These are phyloP conservation scores for Pararge aegeria DNA, from an alignment of 1,140 invertebrate species.

Conservation along the genomic window DNA sequence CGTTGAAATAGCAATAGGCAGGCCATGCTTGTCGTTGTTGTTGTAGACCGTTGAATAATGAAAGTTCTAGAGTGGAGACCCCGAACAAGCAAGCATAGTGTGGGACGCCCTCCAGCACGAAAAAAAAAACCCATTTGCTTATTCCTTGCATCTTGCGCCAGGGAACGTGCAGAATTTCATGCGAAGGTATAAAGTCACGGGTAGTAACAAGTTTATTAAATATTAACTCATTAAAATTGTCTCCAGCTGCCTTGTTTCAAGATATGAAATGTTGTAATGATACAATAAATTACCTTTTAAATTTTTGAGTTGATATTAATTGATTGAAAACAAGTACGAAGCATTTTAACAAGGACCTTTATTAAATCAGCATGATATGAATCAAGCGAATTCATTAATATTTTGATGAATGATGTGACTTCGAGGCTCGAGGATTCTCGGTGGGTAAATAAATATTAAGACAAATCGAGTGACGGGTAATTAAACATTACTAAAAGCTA, in stretches of 20 bases:
- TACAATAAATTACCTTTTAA: constrained; percentile 10
- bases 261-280: constrained; percentile 19
- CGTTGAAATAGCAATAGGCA: no score
- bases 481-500: not conserved
- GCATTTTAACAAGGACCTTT: constrained; percentile 9
- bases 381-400: constrained; percentile 10
- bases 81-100: no score
- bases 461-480: not conserved
- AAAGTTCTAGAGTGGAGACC: no score
- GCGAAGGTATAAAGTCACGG: no score
- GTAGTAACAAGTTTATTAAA: not conserved
- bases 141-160: no score
- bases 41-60: no score
- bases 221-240: constrained; percentile 14
- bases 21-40: no score
- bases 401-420: constrained; percentile 7
- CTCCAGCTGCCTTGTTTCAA: not conserved
- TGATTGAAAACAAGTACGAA: not conserved
- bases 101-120: no score
- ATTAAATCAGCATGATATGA: constrained; percentile 1
- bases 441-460: not conserved
- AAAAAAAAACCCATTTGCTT: no score
- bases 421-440: not conserved
- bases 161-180: no score
- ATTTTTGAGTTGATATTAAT: constrained; percentile 9